Conservation (phyloP, 2,888 invertebrate species). For the Cacoxenus indagator region DNA sequence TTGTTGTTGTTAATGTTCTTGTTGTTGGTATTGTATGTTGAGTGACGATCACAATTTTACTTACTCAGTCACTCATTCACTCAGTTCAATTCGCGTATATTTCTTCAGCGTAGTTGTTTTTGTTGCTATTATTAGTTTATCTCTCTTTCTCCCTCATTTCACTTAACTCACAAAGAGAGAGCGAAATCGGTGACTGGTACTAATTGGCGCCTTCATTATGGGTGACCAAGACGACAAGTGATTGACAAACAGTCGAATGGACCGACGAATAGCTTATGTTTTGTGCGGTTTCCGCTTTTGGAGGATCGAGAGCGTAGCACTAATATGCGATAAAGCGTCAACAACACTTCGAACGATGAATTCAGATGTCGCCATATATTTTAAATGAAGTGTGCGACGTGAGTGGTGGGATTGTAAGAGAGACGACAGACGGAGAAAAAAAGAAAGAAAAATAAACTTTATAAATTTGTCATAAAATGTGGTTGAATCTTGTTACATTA, state of each 20-base stretch:
- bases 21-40: no score
- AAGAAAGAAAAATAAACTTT: no score
- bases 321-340: no score
- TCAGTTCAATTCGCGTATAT: no score
- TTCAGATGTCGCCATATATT: no score
- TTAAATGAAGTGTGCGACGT: no score
- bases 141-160: conserved; percentile 34
- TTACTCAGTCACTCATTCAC: no score
- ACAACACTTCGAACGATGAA: no score
- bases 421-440: no score
- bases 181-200: conserved; percentile 54
- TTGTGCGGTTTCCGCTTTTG: neutral
- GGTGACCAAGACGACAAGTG: neutral
- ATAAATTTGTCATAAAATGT: no score
- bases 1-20: conserved; percentile 19
- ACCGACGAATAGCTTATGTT: neutral
- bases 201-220: conserved; percentile 38
- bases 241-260: neutral
- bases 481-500: no score
- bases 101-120: neutral
- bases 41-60: neutral
- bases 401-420: no score
- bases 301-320: neutral
- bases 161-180: conserved; percentile 33
- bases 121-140: conserved; percentile 30